phyloP scores from a whole-genome alignment of 1,140 invertebrate species.

The Harpegnathos saltator region DNA sequence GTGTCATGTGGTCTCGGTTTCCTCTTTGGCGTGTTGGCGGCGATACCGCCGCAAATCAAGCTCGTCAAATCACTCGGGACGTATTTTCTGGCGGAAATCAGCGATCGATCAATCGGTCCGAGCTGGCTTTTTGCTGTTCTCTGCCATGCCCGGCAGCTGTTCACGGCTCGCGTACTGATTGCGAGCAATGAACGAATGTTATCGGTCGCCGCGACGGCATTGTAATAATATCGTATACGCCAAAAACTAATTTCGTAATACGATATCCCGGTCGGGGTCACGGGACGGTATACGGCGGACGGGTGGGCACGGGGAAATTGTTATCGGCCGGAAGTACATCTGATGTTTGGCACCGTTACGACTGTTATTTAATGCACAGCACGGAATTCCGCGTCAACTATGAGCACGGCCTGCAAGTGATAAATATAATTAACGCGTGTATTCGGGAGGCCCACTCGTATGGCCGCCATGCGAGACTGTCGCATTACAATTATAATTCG shows the following conservation, averaged over 20 bases:
- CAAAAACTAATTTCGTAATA: constrained; percentile 53
- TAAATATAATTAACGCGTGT: constrained; percentile 54
- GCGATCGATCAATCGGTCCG: constrained; percentile 45
- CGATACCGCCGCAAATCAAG: constrained; percentile 34
- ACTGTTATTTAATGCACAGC: constrained; percentile 55
- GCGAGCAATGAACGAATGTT: constrained; percentile 45
- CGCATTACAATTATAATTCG: constrained; percentile 53
- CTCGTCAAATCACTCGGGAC: constrained; percentile 20
- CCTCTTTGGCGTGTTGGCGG: background rate
- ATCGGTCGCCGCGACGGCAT: constrained; percentile 5
- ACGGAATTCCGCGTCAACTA: constrained; percentile 52
- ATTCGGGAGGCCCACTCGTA: constrained; percentile 36
- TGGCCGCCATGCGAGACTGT: constrained; percentile 13
- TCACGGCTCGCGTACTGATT: constrained; percentile 21
- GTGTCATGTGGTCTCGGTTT: background rate
- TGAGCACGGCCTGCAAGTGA: constrained; percentile 45
- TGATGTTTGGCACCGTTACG: constrained; percentile 51
- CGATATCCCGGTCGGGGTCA: constrained; percentile 10
- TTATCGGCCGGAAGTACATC: constrained; percentile 54
- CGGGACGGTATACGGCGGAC: constrained; percentile 1
- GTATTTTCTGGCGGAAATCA: constrained; percentile 49
- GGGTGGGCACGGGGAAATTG: constrained; percentile 23
- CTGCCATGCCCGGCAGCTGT: constrained; percentile 14
- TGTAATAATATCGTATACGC: constrained; percentile 48
- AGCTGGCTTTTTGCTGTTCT: constrained; percentile 26